Percentiles rank a stretch among this genome's conserved stretches.
Evolutionary conservation across 2,113 vertebrate genomes (phyloP).

Genomic region (Brevimyrus niger): DNA sequence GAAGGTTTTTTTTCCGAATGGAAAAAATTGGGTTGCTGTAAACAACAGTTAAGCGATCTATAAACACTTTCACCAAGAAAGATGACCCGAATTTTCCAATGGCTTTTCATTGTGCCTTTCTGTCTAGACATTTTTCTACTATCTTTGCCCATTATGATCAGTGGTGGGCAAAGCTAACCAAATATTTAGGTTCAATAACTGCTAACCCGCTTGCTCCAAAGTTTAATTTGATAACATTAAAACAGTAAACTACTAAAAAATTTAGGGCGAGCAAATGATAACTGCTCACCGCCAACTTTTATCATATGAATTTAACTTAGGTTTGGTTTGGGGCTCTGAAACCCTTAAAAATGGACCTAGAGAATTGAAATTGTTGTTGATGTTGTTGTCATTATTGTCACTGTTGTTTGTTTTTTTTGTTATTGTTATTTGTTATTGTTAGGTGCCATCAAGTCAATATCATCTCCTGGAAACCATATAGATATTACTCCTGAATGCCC

Average conservation of each 20-base stretch:
- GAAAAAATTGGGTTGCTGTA: neutral
- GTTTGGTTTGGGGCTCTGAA: neutral
- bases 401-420: neutral
- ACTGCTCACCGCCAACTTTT: neutral
- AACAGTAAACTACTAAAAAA: neutral
- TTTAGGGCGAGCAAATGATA: neutral
- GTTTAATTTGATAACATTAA: neutral
- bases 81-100: neutral
- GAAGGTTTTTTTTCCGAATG: neutral
- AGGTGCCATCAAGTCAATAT: neutral
- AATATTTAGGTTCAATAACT: neutral
- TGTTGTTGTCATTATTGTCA: neutral
- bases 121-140: neutral
- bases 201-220: neutral
- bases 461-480: neutral
- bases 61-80: neutral
- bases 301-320: neutral
- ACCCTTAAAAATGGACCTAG: neutral
- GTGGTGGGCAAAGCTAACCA: neutral
- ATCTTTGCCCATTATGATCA: neutral
- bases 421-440: neutral
- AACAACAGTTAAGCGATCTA: neutral
- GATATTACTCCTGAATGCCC: neutral
- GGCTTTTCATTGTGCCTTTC: neutral
- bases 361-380: neutral